Evolutionary conservation across 2,888 invertebrate species (phyloP).

Genomic region (Rhodophaea formosa): DNA sequence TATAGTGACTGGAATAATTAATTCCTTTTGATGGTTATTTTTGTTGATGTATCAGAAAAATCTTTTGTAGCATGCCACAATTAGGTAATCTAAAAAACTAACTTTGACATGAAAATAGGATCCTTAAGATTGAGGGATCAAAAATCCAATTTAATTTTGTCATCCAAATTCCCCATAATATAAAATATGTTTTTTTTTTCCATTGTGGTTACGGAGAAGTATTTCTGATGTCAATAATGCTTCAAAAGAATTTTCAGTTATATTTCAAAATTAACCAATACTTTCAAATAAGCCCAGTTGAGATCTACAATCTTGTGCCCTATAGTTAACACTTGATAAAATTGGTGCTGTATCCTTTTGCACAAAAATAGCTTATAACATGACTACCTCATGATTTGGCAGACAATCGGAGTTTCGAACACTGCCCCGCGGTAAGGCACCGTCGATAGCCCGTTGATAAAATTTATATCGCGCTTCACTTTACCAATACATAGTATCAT

Average conservation of each 20-base stretch:
- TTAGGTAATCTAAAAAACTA: not conserved
- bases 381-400: conserved; percentile 74
- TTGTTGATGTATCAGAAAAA: not conserved
- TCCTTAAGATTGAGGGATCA: no score
- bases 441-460: no score
- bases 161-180: no score
- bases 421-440: no score
- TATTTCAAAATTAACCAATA: not conserved
- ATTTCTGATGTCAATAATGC: not conserved
- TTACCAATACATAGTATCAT: no score
- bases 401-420: conserved; percentile 39
- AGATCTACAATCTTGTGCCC: conserved; percentile 25
- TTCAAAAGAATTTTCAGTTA: not conserved
- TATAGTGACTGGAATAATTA: not conserved
- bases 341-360: conserved; percentile 50
- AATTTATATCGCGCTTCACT: no score
- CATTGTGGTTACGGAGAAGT: not conserved
- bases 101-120: not conserved
- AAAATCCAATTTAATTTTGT: no score
- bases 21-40: not conserved
- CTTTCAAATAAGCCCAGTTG: conserved; percentile 1
- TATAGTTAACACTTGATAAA: conserved; percentile 24
- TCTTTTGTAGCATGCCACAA: not conserved
- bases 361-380: conserved; percentile 55
- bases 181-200: no score